Base-by-base conservation (phyloP, 2,888 invertebrate species). In the Micoletzkya japonica region DNA sequence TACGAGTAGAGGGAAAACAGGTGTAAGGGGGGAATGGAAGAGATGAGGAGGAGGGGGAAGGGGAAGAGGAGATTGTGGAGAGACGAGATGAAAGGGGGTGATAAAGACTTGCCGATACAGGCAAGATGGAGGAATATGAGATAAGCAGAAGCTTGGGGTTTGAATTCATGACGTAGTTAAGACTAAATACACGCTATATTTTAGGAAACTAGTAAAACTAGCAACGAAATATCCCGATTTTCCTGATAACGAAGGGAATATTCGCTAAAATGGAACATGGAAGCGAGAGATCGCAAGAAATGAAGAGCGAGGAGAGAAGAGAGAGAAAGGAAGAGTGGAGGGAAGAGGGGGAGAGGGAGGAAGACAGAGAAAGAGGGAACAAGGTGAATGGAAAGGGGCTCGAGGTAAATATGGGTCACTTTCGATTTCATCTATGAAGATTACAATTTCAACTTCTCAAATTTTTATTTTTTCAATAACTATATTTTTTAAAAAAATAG, bases 291-390 rank as follows among this genome's bases (percentile, higher is more conserved):
- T n/a, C n/a, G n/a, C n/a, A n/a, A n/a, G n/a, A n/a, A n/a, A n/a
- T n/a, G n/a, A 49, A 4, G 58, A 50, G 26, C 44, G 34, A 50
- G 24, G 34, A 44, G 39, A 61, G 60, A 34, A 49, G 26, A 61
- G 60, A 30, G 36, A 36, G 60, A 20, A 39, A 49, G 4, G 49
- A 20, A 28, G 50, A 30, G 63, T n/a, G n/a, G n/a, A 50, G 63
- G 30, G 56, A n/a, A 56, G 50, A 50, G 63, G 7, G 28, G 50
- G 1, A 49, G 49, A 44, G 44, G 20, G 63, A 63, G 63, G 24
- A 36, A 63, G 49, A 52, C 6, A 52, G 52, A 52, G 24, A 34
- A 24, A 63, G 63, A 63, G 63, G 32, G 63, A 63, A 50, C n/a
- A n/a, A 63, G 50, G n/a, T n/a, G 44, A 37, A 50, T 3, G 34